Base-by-base conservation (phyloP, 30 jellyfish, hydroid and myxozoan genomes). In the Hydractinia symbiolongicarpus region DNA sequence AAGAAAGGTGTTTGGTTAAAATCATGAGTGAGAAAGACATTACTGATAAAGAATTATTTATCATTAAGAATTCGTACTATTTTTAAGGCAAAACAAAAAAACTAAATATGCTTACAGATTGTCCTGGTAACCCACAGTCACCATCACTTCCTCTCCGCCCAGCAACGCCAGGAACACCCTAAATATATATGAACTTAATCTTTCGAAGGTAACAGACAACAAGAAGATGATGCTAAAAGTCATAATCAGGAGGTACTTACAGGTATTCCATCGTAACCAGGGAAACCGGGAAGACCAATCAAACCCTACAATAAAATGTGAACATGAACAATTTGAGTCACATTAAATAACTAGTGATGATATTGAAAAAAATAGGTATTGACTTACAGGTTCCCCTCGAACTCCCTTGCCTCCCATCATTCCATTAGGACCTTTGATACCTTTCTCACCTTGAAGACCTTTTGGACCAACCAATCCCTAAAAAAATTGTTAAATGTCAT, bases 81-180 rank as follows among this genome's bases (percentile, higher is more conserved):
- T 17, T 58, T 17, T 58, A 11, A 58, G 69, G 19, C 44, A 30
- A 30, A 30, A 30, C 16, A 11, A 58, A 58, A 11, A 58, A 13
- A 58, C 69, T 17, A 11, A 6, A 8, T 19, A 54, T 4, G 44
- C 88, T 53, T 71, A 89, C 96, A 80, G 58, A 64, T 50, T 64
- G 44, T 82, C 96, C 96, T 66, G 81, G 86, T 52, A 83, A 50
- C 7, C 96, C 96, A 76, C 96, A 89, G 3, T 79, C 86, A 51
- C 96, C 96, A 15, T 85, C 83, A 1, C 71, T 72, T 10, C 96
- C 96, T 44, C 85, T 90, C 15, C 94, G 58, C 5, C 96, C 96
- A 72, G 78, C 90, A 14, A 89, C 91, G 5, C 96, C 96, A 11
- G 96, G 96, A 8, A 89, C 86, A 11, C 96, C 96, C 96, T 88